Evolutionary conservation across 1,140 invertebrate species (phyloP).

Genomic region (Rhysida immarginata): DNA sequence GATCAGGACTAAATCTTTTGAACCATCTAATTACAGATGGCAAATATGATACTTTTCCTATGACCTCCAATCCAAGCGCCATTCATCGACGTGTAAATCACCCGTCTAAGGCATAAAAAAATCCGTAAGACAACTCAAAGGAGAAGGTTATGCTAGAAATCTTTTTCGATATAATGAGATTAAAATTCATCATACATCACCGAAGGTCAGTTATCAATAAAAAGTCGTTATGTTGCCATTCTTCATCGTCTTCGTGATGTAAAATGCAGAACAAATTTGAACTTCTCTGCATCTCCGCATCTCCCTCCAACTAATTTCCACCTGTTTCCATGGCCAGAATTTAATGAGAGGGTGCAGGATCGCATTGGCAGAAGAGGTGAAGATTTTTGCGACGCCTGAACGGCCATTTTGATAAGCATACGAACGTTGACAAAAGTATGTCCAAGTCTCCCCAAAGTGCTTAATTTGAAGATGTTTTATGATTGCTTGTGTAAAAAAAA

Average conservation of each 20-base stretch:
- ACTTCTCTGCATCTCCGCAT: not conserved
- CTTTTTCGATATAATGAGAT: not conserved
- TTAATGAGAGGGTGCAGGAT: not conserved
- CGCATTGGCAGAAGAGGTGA: not conserved
- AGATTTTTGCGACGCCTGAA: not conserved
- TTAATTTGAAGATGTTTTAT: not conserved
- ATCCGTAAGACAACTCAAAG: not conserved
- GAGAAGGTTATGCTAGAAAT: not conserved
- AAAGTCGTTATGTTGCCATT: not conserved
- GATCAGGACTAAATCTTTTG: not conserved
- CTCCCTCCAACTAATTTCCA: not conserved
- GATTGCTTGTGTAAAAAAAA: conserved; percentile 9
- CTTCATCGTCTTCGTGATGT: not conserved
- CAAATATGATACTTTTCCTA: not conserved
- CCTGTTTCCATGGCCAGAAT: not conserved
- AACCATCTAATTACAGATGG: not conserved
- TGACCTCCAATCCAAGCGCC: not conserved
- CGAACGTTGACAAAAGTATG: not conserved
- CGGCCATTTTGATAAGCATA: not conserved
- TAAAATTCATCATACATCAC: not conserved
- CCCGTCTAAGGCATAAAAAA: not conserved
- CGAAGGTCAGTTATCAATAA: not conserved
- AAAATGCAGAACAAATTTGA: not conserved
- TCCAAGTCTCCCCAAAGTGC: not conserved
- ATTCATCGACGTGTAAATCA: not conserved